Evolutionary conservation across 1,140 invertebrate genomes (phyloP).

Genomic region (Camponotus pennsylvanicus): DNA sequence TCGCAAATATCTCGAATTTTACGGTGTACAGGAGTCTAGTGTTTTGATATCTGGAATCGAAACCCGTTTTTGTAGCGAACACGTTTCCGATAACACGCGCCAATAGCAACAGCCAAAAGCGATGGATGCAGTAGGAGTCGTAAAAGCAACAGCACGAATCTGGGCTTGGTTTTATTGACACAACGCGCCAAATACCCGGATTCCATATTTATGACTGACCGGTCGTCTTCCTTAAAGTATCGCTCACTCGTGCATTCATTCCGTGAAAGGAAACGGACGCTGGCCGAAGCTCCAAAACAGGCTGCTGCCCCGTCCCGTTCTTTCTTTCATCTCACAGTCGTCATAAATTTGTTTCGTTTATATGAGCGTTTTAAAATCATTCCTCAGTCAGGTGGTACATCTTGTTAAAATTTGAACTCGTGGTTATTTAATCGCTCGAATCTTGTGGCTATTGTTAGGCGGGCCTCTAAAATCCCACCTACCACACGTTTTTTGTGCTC

Average conservation of each 20-base stretch:
- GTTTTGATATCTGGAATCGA: neutral
- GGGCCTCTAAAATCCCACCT: constrained; percentile 46
- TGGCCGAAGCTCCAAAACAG: constrained; percentile 28
- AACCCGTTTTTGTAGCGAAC: constrained; percentile 36
- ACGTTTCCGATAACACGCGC: constrained; percentile 42
- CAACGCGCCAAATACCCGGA: constrained; percentile 64
- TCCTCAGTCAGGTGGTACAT: constrained; percentile 71
- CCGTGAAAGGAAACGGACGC: constrained; percentile 55
- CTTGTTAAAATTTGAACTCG: constrained; percentile 68
- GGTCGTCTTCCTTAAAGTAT: constrained; percentile 47
- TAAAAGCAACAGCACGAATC: constrained; percentile 49
- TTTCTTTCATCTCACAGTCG: constrained; percentile 8
- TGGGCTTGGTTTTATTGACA: constrained; percentile 68
- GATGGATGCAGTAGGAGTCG: constrained; percentile 59
- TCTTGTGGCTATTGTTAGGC: constrained; percentile 39
- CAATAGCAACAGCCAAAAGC: constrained; percentile 43
- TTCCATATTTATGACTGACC: constrained; percentile 67
- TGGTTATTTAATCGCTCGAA: constrained; percentile 49
- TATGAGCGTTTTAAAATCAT: constrained; percentile 70
- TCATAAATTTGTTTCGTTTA: constrained; percentile 78
- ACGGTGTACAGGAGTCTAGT: neutral
- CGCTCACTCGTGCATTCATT: constrained; percentile 43
- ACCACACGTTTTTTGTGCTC: neutral
- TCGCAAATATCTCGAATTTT: constrained; percentile 22
- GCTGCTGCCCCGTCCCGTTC: constrained; percentile 14